Percentiles rank a stretch among this genome's conserved stretches.
Conservation (phyloP, 2,888 invertebrate species). For the Trilocha varians region DNA sequence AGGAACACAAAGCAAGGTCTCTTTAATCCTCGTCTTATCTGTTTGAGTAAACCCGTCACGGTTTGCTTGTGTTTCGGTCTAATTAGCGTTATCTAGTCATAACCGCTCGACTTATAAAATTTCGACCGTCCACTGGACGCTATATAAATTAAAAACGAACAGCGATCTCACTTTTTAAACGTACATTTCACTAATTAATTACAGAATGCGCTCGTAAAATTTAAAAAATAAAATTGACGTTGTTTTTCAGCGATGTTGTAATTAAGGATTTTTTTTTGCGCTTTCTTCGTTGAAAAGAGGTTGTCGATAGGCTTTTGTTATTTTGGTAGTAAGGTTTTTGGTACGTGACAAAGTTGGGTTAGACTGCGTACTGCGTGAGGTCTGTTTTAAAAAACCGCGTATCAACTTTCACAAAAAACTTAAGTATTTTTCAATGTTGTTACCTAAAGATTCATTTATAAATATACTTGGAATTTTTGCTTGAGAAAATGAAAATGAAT, state of each 20-base stretch:
- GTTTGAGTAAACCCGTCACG: background rate
- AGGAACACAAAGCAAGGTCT: background rate
- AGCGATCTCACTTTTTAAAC: background rate
- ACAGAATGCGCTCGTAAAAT: background rate
- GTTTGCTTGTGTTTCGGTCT: constrained; percentile 1
- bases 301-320: no score
- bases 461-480: no score
- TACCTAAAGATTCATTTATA: no score
- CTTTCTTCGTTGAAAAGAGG: background rate
- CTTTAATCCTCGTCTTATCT: background rate
- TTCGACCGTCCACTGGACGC: background rate
- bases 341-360: no score
- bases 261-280: background rate
- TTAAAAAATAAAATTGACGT: background rate
- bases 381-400: no score
- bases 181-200: background rate
- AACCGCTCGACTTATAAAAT: background rate
- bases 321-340: no score
- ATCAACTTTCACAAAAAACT: no score
- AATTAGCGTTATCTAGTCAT: background rate
- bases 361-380: no score
- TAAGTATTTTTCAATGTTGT: no score
- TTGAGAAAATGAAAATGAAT: no score
- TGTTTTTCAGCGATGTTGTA: background rate
- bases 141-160: background rate